These are phyloP conservation scores for Gopherus evgoodei DNA, from an alignment of 2,113 vertebrate species.

Conservation along the genomic window DNA sequence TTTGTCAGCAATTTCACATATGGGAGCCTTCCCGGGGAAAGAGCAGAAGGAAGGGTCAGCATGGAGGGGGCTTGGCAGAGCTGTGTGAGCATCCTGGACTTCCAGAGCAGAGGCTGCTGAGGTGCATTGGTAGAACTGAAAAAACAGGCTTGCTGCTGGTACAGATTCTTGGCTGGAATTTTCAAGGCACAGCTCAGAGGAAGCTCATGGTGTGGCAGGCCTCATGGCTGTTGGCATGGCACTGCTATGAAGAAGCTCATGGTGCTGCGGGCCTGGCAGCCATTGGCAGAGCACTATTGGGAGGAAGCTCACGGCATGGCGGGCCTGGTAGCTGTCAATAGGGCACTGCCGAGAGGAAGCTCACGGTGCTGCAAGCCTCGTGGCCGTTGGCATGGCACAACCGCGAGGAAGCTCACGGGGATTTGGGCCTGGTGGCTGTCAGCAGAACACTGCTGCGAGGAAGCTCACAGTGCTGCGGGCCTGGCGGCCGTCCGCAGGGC, in stretches of 20 bases:
- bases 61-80: background rate
- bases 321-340: too few relatives aligned
- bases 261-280: background rate
- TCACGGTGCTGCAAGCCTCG: background rate
- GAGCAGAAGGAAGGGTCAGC: background rate
- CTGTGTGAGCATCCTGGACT: background rate
- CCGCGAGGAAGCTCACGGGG: background rate
- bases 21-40: background rate
- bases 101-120: background rate
- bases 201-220: background rate
- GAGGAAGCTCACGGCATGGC: too few relatives aligned
- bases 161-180: background rate
- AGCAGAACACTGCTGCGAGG: background rate
- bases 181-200: background rate
- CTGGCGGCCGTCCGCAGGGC: too few relatives aligned
- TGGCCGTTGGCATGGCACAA: background rate
- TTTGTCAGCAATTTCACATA: background rate
- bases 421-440: background rate
- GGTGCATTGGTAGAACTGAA: background rate
- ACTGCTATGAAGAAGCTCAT: background rate
- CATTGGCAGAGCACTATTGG: background rate
- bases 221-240: too few relatives aligned
- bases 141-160: background rate
- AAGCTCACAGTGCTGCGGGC: too few relatives aligned
- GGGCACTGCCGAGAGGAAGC: background rate